Base-by-base conservation (phyloP, 2,113 vertebrate genomes). In the Strix uralensis region DNA sequence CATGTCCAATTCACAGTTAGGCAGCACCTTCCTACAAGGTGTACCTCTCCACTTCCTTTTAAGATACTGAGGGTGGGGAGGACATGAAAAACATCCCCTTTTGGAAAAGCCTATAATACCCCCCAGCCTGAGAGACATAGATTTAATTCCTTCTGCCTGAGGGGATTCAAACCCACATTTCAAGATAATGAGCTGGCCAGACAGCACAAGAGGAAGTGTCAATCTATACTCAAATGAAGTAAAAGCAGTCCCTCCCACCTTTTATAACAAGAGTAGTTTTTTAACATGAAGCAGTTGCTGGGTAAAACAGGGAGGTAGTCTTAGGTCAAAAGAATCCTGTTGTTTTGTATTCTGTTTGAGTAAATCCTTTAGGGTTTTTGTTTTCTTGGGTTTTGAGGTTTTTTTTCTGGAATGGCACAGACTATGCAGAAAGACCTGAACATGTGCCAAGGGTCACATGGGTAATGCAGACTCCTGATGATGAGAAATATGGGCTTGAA, bases 1-100 rank as follows among this genome's bases (percentile, higher is more conserved):
- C 18, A 32, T 0, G 6, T 11, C 44, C 23, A 32, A 4, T 1
- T 8, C n/a, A 19, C 17, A n/a, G 30, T 38, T 22, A 66, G 21
- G 44, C 32, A 38, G 32, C 16, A 22, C 12, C 32, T 67, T 66
- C 27, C 36, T 46, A 27, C 44, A 44, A 46, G 46, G 44, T 11
- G 9, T 22, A 32, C 26, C 44, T 67, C 21, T 61, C 9, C 40
- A 40, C 13, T 52, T 69, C 29, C 19, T 34, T 25, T 58, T 38
- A 58, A 58, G 36, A 51, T 51, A n/a, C 10, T 63, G 66, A 44
- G 15, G 6, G 13, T 27, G 15, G 61, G 61, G 29, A 46, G 46
- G 46, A 61, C 30, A 55, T 22, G 71, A 70, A 40, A 52, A 47
- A 25, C 40, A 47, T 29, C 9, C 27, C 7, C 34, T 55, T 75